Evolutionary conservation across 2,797 vertebrate genomes (phyloP).

Genomic region (Cirrhinus molitorella): DNA sequence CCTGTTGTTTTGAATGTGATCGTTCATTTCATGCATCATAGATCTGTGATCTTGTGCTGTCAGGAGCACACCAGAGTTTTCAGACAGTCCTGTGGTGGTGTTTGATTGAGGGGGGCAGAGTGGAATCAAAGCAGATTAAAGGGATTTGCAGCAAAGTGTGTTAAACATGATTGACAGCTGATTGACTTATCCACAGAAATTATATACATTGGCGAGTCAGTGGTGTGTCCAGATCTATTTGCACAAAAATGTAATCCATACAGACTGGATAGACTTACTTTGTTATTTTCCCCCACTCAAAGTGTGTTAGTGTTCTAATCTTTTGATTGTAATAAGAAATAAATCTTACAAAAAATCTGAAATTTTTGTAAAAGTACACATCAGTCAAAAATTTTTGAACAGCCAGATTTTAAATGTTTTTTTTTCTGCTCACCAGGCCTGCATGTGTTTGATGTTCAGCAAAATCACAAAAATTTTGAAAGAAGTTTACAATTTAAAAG

Average conservation of each 20-base stretch:
- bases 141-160: slow-evolving; percentile 44
- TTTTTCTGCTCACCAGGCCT: too few species aligned
- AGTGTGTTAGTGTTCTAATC: too few species aligned
- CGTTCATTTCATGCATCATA: slow-evolving; percentile 15
- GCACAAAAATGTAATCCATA: slow-evolving; percentile 1
- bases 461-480: too few species aligned
- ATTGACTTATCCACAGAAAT: slow-evolving; percentile 2
- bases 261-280: neutral
- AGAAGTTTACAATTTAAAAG: too few species aligned
- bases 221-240: neutral
- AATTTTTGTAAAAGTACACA: neutral
- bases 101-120: neutral
- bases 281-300: too few species aligned
- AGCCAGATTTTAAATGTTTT: too few species aligned
- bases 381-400: too few species aligned
- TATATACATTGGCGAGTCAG: neutral
- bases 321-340: neutral
- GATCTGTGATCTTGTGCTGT: slow-evolving; percentile 4
- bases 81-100: slow-evolving; percentile 4
- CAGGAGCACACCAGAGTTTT: neutral
- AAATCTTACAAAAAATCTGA: neutral
- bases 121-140: slow-evolving; percentile 44
- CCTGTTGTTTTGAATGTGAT: slow-evolving; percentile 14
- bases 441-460: too few species aligned
- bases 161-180: slow-evolving; percentile 46